phyloP scores from a whole-genome alignment of 2,888 invertebrate genomes.

The Trachelus troglodyta region DNA sequence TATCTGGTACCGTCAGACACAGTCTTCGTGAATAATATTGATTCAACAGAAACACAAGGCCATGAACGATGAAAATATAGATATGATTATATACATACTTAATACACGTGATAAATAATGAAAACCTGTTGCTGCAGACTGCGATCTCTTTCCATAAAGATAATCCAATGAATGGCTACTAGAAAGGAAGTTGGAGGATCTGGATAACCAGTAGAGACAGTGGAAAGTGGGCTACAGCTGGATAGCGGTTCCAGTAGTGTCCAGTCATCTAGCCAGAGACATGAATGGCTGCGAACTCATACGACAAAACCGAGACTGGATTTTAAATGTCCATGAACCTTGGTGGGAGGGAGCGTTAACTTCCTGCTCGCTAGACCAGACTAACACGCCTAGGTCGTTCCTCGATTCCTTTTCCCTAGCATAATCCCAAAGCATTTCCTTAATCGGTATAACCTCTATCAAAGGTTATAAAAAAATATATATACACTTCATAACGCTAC shows the following conservation, averaged over 20 bases:
- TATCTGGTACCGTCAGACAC: neutral
- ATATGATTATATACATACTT: neutral
- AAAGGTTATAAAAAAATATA: no score
- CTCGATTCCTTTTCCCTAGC: no score
- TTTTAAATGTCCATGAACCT: constrained; percentile 21
- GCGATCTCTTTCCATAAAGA: constrained; percentile 8
- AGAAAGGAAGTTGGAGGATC: neutral
- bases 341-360: neutral
- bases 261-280: neutral
- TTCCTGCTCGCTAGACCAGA: neutral
- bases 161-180: neutral
- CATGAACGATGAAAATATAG: neutral
- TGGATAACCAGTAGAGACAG: neutral
- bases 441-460: no score
- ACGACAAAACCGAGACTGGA: constrained; percentile 17
- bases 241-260: neutral
- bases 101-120: neutral
- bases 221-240: constrained; percentile 7
- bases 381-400: no score
- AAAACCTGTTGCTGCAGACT: constrained; percentile 17
- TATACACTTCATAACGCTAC: no score
- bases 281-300: constrained; percentile 15
- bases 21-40: neutral
- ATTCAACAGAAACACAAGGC: neutral
- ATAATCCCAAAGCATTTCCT: no score